phyloP scores from a whole-genome alignment of 2,888 invertebrate genomes.

The Listrodromus nycthemerus region DNA sequence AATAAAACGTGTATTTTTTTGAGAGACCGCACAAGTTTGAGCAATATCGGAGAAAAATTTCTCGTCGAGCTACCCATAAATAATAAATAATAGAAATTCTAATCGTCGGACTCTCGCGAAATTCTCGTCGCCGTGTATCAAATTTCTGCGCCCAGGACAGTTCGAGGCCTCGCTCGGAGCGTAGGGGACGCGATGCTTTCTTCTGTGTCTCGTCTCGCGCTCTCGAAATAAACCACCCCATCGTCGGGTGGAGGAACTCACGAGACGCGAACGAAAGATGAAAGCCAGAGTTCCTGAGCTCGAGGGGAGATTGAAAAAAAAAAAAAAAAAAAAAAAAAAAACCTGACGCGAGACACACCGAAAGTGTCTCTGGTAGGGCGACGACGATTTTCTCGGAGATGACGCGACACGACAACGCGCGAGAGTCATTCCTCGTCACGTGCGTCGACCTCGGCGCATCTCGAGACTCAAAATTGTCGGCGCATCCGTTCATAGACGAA shows the following conservation, averaged over 20 bases:
- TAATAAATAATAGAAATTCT: too few species aligned
- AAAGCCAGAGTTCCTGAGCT: slow-evolving; percentile 21
- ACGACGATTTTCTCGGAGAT: slow-evolving; percentile 38
- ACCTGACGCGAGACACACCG: slow-evolving; percentile 5
- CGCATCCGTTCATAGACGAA: slow-evolving; percentile 67
- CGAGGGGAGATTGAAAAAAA: slow-evolving; percentile 36
- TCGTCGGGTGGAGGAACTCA: slow-evolving; percentile 20
- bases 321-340: slow-evolving; percentile 15
- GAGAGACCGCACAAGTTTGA: too few species aligned
- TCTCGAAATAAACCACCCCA: slow-evolving; percentile 62
- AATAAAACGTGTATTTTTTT: too few species aligned
- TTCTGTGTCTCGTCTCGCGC: slow-evolving; percentile 23
- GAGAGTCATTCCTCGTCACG: slow-evolving; percentile 55
- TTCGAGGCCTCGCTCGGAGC: background rate
- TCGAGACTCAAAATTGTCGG: slow-evolving; percentile 52
- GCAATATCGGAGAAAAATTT: background rate
- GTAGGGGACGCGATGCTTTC: slow-evolving; percentile 28
- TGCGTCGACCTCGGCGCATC: slow-evolving; percentile 58
- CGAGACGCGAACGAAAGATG: slow-evolving; percentile 22
- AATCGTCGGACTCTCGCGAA: background rate
- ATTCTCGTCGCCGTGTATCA: background rate
- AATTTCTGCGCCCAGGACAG: background rate
- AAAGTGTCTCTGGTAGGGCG: slow-evolving; percentile 10
- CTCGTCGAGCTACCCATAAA: too few species aligned
- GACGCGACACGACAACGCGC: slow-evolving; percentile 30